Conservation (phyloP, 2,113 vertebrate genomes). For the Oriolus oriolus region DNA sequence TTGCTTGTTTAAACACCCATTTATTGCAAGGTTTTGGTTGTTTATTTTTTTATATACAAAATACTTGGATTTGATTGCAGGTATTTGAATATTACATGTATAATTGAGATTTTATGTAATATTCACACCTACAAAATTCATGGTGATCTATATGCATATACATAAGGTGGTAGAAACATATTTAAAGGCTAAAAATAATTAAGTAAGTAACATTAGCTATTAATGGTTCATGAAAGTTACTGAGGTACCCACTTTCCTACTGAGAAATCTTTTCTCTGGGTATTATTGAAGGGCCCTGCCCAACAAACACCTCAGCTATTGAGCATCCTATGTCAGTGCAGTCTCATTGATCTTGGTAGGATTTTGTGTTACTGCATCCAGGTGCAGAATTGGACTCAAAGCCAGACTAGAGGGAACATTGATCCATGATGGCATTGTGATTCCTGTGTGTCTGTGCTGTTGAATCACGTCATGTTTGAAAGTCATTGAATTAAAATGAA, state of each 20-base stretch:
- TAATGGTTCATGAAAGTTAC: neutral
- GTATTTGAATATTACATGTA: neutral
- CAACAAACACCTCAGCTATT: neutral
- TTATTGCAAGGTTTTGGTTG: neutral
- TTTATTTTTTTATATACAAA: neutral
- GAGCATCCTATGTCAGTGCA: neutral
- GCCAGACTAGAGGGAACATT: neutral
- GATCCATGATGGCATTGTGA: neutral
- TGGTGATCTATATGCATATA: neutral
- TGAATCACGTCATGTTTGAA: neutral
- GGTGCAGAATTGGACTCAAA: neutral
- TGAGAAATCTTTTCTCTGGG: neutral
- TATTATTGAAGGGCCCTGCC: neutral
- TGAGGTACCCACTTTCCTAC: neutral
- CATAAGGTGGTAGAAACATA: neutral
- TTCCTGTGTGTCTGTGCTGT: neutral
- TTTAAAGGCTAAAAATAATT: neutral
- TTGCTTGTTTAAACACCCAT: neutral
- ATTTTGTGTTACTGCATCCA: neutral
- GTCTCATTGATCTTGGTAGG: neutral
- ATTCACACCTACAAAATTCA: neutral
- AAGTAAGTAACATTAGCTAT: neutral
- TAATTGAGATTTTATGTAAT: neutral
- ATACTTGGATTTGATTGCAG: neutral
- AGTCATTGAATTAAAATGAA: constrained; percentile 9